Base-by-base conservation (phyloP, 2,113 vertebrate genomes). In the Bujurquina vittata region DNA sequence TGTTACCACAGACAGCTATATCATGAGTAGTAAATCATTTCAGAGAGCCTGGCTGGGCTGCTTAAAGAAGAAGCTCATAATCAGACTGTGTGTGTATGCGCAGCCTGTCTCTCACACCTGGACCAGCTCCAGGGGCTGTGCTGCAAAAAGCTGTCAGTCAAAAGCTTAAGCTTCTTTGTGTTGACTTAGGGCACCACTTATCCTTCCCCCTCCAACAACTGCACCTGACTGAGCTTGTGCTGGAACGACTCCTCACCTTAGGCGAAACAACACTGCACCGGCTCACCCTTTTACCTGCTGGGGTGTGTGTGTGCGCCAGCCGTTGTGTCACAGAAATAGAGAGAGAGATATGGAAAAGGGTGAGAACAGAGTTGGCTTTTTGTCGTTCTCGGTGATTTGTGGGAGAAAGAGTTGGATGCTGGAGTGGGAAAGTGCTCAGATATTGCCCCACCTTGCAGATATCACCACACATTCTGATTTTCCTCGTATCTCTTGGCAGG, bases 91-190 rank as follows among this genome's bases (percentile, higher is more conserved):
- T 59, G 26, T 59, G 46, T 62, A 46, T 58, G 76, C 54, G 35
- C 56, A 46, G 59, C 33, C 49, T 69, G 56, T 67, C 58, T 84
- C 52, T 89, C 75, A 88, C 94, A 95, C 95, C 95, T 95, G 94
- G 91, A 84, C 52, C 61, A 29, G 89, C 93, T 95, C 65, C 83
- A 89, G 93, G 92, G 85, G 57, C 63, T 6, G 15, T 22, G 81
- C 60, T 80, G 92, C 90, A 91, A 89, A 88, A 78, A 89, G 80
- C 82, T 93, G 94, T 94, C 95, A 91, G 65, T 95, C 91, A 92
- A 77, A 87, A 55, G 49, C 57, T 84, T 90, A 88, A 92, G 89
- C 90, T 90, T 73, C 89, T 90, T 83, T 87, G 84, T 73, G 73
- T 52, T 85, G 78, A 88, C 94, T 91, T 7, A 26, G 61, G 90